A percentile compares a stretch with the other conserved stretches of the same genome.
Evolutionary conservation across 1,140 invertebrate species (phyloP).

Genomic region (roundworm (Caenorhabditis elegans)): DNA sequence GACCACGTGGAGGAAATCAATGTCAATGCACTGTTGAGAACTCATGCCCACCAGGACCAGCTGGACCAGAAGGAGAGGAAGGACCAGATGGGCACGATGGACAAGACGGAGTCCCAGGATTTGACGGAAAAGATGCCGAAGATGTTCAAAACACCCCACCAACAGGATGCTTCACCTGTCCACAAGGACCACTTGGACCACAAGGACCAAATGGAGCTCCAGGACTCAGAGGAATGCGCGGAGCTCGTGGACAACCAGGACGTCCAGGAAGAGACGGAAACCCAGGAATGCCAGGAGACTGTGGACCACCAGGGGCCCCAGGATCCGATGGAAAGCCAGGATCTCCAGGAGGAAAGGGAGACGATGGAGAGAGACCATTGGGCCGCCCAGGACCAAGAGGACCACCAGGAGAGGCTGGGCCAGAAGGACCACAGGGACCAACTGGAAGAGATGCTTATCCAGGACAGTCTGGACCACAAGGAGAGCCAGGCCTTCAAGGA

Average conservation of each 20-base stretch:
- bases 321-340: constrained; percentile 50
- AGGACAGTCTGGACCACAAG: constrained; percentile 51
- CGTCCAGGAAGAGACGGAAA: constrained; percentile 55
- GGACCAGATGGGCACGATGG: constrained; percentile 52
- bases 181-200: constrained; percentile 53
- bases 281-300: constrained; percentile 51
- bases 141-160: constrained; percentile 46
- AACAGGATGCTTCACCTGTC: constrained; percentile 58
- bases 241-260: constrained; percentile 55
- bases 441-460: constrained; percentile 48
- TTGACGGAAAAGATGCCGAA: constrained; percentile 54
- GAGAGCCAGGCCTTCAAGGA: constrained; percentile 48
- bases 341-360: constrained; percentile 49
- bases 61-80: constrained; percentile 52
- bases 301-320: constrained; percentile 48
- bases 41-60: constrained; percentile 53
- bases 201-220: constrained; percentile 50
- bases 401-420: constrained; percentile 49
- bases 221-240: constrained; percentile 58
- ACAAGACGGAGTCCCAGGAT: constrained; percentile 48
- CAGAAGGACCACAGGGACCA: constrained; percentile 46
- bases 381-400: constrained; percentile 48
- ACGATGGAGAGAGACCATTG: constrained; percentile 51
- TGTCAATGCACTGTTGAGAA: constrained; percentile 56
- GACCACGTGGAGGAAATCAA: constrained; percentile 32